phyloP scores from a whole-genome alignment of 2,113 vertebrate genomes.

The Suricata suricatta region DNA sequence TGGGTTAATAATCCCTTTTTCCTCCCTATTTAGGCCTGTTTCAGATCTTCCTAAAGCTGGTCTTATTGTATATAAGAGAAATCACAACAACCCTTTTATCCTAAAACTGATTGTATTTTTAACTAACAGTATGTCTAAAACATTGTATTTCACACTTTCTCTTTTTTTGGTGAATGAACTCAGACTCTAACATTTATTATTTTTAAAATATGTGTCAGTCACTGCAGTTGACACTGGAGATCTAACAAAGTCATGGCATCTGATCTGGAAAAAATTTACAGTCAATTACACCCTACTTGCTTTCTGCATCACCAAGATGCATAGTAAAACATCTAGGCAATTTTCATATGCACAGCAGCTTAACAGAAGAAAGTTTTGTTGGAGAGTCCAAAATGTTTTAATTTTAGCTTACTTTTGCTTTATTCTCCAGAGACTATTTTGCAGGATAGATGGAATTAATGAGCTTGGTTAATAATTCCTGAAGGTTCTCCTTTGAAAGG shows the following conservation, averaged over 20 bases:
- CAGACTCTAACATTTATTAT: not conserved
- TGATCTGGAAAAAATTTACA: not conserved
- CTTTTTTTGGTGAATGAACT: not conserved
- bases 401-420: slow-evolving; percentile 18
- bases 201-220: not conserved
- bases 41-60: not conserved
- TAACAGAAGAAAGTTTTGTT: not conserved
- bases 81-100: not conserved
- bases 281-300: not conserved
- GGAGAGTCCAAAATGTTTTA: not conserved
- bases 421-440: not conserved
- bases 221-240: too few species aligned
- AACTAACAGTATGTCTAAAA: not conserved
- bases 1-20: not conserved
- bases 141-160: not conserved
- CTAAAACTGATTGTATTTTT: not conserved
- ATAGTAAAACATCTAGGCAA: not conserved
- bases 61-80: not conserved
- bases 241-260: not conserved
- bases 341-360: not conserved
- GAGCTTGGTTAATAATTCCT: not conserved
- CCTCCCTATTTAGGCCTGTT: not conserved
- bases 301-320: not conserved
- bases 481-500: not conserved
- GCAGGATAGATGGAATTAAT: not conserved